Evolutionary conservation across 2,797 vertebrate species (phyloP), one percentile per base, ranked within the genome.

Genomic region (Trachops cirrhosus): DNA sequence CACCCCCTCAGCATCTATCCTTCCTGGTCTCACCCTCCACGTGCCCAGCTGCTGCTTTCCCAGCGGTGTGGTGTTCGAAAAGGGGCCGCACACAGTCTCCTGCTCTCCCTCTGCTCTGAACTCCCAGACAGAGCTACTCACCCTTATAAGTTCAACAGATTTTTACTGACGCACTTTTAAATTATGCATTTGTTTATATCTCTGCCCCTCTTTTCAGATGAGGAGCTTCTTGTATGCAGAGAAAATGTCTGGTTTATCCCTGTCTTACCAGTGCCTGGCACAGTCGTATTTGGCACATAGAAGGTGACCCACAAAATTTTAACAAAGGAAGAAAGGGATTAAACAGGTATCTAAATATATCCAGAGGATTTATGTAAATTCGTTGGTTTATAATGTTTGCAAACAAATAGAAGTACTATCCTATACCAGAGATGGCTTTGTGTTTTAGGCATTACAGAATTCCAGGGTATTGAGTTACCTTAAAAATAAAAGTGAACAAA

Each of bases 401-500:
- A 92, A 74, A 79, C 11, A 70, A 73, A 67, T 52, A 70, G 2
- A 90, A 54, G 22, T 34, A 44, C 2, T 54, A 3, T 24, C 15
- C 5, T 62, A 3, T 48, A 46, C 39, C 64, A 67, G 44, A 67
- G 7, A 52, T 48, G n/a, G 8, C 37, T 71, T 18, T 92, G 37
- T n/a, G 11, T 68, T 84, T 87, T 64, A 74, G 41, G n/a, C 3
- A 52, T 46, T 32, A 32, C 1, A 37, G 37, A 85, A 80, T 62
- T 84, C 70, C 21, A 75, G 21, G 18, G 1, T 64, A 44, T 44
- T 2, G 1, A 15, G 1, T 37, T 86, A 16, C 26, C 37, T 94
- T 50, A 39, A 46, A n/a, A n/a, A 57, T 57, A 54, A 74, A 80
- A 93, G 34, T 46, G 48, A 91, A 88, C n/a, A 71, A 73, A 89